A percentile compares a stretch with the other conserved stretches of the same genome.
Conservation (phyloP, 2,888 invertebrate genomes). For the Pollenia labialis region DNA sequence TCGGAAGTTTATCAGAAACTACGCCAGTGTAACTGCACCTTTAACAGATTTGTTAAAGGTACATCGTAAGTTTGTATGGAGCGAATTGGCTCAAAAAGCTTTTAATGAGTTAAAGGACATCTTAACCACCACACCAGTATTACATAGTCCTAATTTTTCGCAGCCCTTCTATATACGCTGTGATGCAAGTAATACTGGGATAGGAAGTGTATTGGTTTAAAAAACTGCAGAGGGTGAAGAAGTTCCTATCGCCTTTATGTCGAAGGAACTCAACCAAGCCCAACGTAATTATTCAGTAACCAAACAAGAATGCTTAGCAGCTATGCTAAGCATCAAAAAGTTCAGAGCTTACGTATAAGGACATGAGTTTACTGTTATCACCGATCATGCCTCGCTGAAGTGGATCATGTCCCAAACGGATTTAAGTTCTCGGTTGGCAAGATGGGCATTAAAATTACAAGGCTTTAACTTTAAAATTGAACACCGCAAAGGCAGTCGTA, state of each 20-base stretch:
- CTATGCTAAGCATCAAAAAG: not conserved
- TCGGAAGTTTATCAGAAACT: slow-evolving; percentile 60
- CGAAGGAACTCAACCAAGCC: not conserved
- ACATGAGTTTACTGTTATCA: slow-evolving; percentile 5
- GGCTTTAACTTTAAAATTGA: too few relatives aligned
- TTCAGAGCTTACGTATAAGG: slow-evolving; percentile 4
- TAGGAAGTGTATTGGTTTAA: slow-evolving; percentile 45
- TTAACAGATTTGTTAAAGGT: slow-evolving; percentile 46
- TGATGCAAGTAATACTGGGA: slow-evolving; percentile 29
- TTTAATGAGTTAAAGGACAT: not conserved
- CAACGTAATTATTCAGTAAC: slow-evolving; percentile 34
- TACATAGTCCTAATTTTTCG: slow-evolving; percentile 41
- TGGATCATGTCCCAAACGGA: slow-evolving; percentile 74
- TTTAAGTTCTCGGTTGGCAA: slow-evolving; percentile 72
- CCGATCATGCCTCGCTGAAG: too few relatives aligned
- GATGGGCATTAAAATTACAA: slow-evolving; percentile 55
- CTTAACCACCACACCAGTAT: slow-evolving; percentile 37
- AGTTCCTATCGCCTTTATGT: not conserved
- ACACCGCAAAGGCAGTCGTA: slow-evolving; percentile 1
- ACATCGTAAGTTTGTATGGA: slow-evolving; percentile 48
- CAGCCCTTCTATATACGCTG: slow-evolving; percentile 12
- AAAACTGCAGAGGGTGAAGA: slow-evolving; percentile 34
- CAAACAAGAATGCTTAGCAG: slow-evolving; percentile 10
- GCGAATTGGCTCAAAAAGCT: slow-evolving; percentile 5
- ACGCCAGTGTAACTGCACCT: slow-evolving; percentile 58